Percentiles rank a stretch among this genome's conserved stretches.
Evolutionary conservation across 2,113 vertebrate species (phyloP).

Genomic region (Junco hyemalis): DNA sequence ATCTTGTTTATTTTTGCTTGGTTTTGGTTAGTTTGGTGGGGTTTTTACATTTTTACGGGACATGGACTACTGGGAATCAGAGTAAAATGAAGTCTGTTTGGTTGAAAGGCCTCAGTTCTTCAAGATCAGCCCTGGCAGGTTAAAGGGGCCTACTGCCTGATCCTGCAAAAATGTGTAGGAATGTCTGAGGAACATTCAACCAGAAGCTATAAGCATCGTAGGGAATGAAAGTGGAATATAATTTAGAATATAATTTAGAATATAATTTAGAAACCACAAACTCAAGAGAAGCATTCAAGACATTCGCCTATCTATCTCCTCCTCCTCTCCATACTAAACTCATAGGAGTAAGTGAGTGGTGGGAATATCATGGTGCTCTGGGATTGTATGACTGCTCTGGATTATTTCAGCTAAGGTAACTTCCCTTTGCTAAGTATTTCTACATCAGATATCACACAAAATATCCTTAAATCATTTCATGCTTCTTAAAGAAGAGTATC

Average conservation of each 20-base stretch:
- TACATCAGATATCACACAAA: background rate
- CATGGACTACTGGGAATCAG: background rate
- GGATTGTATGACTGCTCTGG: background rate
- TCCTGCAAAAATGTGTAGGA: background rate
- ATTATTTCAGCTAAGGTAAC: background rate
- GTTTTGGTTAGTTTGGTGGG: fast-evolving
- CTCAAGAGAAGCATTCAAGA: background rate
- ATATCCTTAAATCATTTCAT: background rate
- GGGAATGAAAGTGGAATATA: background rate
- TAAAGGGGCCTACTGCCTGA: background rate
- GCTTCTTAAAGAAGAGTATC: background rate
- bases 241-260: background rate
- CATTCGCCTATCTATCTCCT: background rate
- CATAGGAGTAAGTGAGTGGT: background rate
- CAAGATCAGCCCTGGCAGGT: background rate
- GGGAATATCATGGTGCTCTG: background rate
- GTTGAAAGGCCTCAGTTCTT: background rate
- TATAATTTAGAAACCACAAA: fast-evolving
- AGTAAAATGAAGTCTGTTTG: background rate
- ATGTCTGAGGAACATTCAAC: background rate
- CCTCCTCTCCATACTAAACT: background rate
- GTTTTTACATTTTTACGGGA: background rate
- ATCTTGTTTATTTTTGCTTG: background rate
- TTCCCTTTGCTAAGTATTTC: background rate
- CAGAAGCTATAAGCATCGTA: background rate